These are phyloP conservation scores for Drepana falcataria DNA, from an alignment of 2,888 invertebrate species.

Conservation along the genomic window DNA sequence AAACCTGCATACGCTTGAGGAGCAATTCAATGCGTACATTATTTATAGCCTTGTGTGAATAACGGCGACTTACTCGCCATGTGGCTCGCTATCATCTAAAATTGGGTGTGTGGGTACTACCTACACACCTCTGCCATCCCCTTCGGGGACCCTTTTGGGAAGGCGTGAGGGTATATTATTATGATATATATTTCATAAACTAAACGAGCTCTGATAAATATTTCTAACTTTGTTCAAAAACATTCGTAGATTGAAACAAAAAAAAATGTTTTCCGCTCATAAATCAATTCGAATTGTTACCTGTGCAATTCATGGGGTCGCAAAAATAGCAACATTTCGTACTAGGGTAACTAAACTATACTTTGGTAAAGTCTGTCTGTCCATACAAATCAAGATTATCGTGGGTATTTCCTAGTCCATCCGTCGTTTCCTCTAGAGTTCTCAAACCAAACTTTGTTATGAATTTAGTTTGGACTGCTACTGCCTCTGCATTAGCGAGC, in stretches of 20 bases:
- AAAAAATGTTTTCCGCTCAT: neutral
- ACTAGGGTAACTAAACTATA: slow-evolving; percentile 11
- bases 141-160: too few relatives aligned
- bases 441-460: slow-evolving; percentile 30
- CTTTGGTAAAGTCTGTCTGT: slow-evolving; percentile 19
- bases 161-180: too few relatives aligned
- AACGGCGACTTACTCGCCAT: too few relatives aligned
- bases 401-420: slow-evolving; percentile 24
- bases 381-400: slow-evolving; percentile 18
- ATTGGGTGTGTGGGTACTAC: too few relatives aligned
- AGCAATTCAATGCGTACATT: too few relatives aligned
- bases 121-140: too few relatives aligned
- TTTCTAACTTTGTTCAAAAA: neutral
- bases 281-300: neutral
- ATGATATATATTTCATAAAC: too few relatives aligned
- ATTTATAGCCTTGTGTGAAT: too few relatives aligned
- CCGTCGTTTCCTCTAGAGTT: slow-evolving; percentile 24
- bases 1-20: too few relatives aligned
- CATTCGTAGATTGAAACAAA: neutral
- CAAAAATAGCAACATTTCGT: neutral
- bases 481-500: slow-evolving; percentile 8
- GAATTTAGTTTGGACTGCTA: slow-evolving; percentile 26
- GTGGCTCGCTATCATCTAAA: too few relatives aligned
- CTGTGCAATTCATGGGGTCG: neutral
- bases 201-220: too few relatives aligned